Base-by-base conservation (phyloP, 1,140 invertebrate genomes). In the Brachionus calyciflorus region DNA sequence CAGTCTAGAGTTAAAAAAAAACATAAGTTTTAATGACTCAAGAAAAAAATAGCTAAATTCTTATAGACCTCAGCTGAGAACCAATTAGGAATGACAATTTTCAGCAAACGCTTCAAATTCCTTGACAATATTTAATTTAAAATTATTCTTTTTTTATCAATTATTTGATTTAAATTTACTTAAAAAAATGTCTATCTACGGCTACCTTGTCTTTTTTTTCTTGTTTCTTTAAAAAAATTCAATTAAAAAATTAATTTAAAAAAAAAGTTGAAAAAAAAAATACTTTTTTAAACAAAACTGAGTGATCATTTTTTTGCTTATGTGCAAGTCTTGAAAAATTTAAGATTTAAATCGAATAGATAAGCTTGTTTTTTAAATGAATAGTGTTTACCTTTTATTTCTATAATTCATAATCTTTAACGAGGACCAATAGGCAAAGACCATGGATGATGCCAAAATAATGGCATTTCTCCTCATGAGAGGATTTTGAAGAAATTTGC, bases 51-150 rank as follows among this genome's bases (percentile, higher is more conserved):
- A n/a, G n/a, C n/a, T n/a, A n/a, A n/a, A 51, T 12, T 70, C 7
- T 48, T 28, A 75, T 57, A 65, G 79, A 87, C 86, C 81, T 88
- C 87, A 30, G 79, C 77, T 46, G 82, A 82, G 30, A 88, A 83
- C 65, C 84, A 80, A 28, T 91, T 89, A 14, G 94, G 94, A 63
- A 97, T 87, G 70, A 94, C 88, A 78, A 98, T 93, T 55, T 89
- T 89, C 75, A 96, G 87, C 80, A 98, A 86, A 79, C 87, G 83
- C 28, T 87, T 86, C 21, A 98, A 82, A 82, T 93, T 91, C 77
- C 88, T 84, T 78, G 24, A 81, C 80, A 57, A 55, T 6, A 53
- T 26, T n/a, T n/a, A n/a, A n/a, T n/a, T n/a, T n/a, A n/a, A n/a
- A n/a, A n/a, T n/a, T n/a, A n/a, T n/a, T n/a, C n/a, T n/a, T n/a